Evolutionary conservation across 2,797 vertebrate species (phyloP).

Genomic region (Catostomus latipinnis): DNA sequence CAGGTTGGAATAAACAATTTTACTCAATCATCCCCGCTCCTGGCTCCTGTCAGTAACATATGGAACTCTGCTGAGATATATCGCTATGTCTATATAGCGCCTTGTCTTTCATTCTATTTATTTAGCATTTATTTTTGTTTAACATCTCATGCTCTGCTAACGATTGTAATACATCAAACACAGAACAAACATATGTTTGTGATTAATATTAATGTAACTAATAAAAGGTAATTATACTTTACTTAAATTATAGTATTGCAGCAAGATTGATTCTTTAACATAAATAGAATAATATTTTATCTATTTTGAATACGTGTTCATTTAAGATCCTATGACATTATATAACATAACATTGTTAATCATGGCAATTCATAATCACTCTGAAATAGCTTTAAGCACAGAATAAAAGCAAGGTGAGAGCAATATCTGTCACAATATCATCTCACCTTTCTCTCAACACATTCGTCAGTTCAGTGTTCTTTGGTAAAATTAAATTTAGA

Average conservation of each 20-base stretch:
- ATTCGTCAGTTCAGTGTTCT: constrained; percentile 7
- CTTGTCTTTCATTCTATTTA: constrained; percentile 45
- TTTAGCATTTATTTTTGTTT: constrained; percentile 20
- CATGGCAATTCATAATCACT: neutral
- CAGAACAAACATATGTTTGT: constrained; percentile 76
- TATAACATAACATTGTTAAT: too few relatives aligned
- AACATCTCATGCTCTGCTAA: constrained; percentile 70
- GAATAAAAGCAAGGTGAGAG: constrained; percentile 22
- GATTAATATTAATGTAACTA: constrained; percentile 74
- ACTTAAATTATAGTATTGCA: neutral
- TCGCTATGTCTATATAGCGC: constrained; percentile 47
- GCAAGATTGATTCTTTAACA: too few relatives aligned
- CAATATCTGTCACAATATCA: constrained; percentile 29
- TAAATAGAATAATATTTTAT: neutral
- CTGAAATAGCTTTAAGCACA: constrained; percentile 19
- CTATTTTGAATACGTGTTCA: neutral
- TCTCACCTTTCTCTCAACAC: constrained; percentile 1
- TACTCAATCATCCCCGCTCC: constrained; percentile 31
- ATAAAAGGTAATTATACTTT: constrained; percentile 67
- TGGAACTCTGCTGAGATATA: constrained; percentile 56
- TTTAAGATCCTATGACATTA: neutral
- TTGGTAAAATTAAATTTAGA: neutral
- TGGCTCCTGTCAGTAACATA: constrained; percentile 44
- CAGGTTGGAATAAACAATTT: constrained; percentile 56
- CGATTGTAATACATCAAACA: constrained; percentile 72